Evolutionary conservation across 2,113 vertebrate species (phyloP).

Genomic region (Dryoscopus gambensis): DNA sequence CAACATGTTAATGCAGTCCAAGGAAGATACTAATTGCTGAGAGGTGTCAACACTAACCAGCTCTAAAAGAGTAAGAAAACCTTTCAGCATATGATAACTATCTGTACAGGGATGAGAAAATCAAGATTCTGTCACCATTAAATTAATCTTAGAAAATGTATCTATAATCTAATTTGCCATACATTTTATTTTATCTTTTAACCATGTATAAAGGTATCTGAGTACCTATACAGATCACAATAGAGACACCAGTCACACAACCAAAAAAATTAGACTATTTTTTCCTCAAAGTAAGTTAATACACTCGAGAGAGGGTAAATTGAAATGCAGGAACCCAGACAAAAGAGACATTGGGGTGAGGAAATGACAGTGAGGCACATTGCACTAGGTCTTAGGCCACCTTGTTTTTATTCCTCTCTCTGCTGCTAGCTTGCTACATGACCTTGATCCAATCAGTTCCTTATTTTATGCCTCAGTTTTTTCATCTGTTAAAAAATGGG

Average conservation of each 20-base stretch:
- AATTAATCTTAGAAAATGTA: background rate
- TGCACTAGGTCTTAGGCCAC: slow-evolving; percentile 44
- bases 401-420: slow-evolving; percentile 47
- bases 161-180: background rate
- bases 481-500: slow-evolving; percentile 53
- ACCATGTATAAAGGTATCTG: background rate
- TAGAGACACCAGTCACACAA: background rate
- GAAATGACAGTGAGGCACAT: slow-evolving; percentile 32
- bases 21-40: slow-evolving; percentile 7
- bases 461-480: slow-evolving; percentile 48
- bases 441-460: slow-evolving; percentile 56
- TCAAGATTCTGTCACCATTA: slow-evolving; percentile 7
- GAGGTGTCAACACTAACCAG: slow-evolving; percentile 11
- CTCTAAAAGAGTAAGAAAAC: background rate
- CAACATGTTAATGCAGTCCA: background rate
- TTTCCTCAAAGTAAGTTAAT: slow-evolving; percentile 24
- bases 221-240: background rate
- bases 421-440: slow-evolving; percentile 28
- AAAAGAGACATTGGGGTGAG: slow-evolving; percentile 17
- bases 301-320: background rate
- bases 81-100: background rate
- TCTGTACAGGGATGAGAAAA: background rate
- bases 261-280: slow-evolving; percentile 19
- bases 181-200: background rate
- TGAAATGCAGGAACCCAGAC: slow-evolving; percentile 34